Base-by-base conservation (phyloP, 1,140 invertebrate genomes). In the Stratiolaelaps scimitus region DNA sequence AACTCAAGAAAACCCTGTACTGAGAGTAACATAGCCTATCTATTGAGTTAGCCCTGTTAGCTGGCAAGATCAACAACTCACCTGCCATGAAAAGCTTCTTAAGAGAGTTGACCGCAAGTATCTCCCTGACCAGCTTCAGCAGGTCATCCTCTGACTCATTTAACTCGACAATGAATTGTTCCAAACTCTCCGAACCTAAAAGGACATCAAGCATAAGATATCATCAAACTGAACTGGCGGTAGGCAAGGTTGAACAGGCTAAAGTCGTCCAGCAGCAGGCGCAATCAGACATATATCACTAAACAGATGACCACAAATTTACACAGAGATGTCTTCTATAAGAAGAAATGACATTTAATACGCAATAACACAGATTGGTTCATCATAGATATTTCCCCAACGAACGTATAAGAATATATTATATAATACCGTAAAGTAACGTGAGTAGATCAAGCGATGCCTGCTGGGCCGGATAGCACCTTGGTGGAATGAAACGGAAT, bases 401-500 rank as follows among this genome's bases (percentile, higher is more conserved):
- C 26, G 6, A 28, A 48, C 28, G 4, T 4, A 48, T 48, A 26
- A 19, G 53, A 15, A 60, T 2, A 29, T 15, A 60, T 60, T 34
- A 19, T 26, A 15, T 17, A 2, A 29, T 13, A 60, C 53, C 53
- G 34, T 60, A 29, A 34, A 60, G 26, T 26, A 60, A 15, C 15
- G 15, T 60, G 2, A 60, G 13, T 17, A 60, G 34, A 60, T 60
- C 53, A 26, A 26, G 17, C 6, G 26, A 26, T 5, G 53, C 53
- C 17, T 34, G 53, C 34, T 60, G 26, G 1, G 53, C 53, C 23
- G 53, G 26, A 23, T 60, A 60, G 13, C 34, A 34, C 2, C 26
- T 60, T 34, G 53, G 53, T 17, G 53, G 53, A 17, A 60, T 34
- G 53, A 60, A 60, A 26, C 53, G 53, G 53, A 60, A 60, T 34